phyloP scores from a whole-genome alignment of 2,888 invertebrate genomes.

The Melinopterus prodromus region DNA sequence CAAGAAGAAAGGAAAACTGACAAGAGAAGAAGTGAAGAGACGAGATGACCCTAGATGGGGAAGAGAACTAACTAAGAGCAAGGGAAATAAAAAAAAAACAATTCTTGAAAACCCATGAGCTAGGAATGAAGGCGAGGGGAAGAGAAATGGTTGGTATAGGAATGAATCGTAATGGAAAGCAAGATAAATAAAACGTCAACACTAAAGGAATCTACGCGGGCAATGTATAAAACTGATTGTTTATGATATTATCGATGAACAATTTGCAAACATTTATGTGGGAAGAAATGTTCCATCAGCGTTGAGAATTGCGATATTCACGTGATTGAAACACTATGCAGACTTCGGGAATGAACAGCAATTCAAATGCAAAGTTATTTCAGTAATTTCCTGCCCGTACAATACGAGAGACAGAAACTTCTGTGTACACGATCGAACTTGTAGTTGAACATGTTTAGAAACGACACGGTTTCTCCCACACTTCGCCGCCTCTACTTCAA shows the following conservation, averaged over 20 bases:
- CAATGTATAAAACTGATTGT: too few species aligned
- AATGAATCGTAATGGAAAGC: too few species aligned
- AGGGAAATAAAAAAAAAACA: too few species aligned
- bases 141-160: too few species aligned
- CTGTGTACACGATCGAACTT: conserved; percentile 4
- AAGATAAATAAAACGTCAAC: too few species aligned
- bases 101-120: too few species aligned
- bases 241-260: not conserved
- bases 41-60: too few species aligned
- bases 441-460: not conserved
- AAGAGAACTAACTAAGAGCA: too few species aligned
- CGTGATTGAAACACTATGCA: not conserved
- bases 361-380: not conserved
- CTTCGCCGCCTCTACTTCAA: not conserved
- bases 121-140: too few species aligned
- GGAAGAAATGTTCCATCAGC: not conserved
- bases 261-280: not conserved
- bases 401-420: not conserved
- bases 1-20: too few species aligned
- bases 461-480: not conserved
- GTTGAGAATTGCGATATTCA: not conserved
- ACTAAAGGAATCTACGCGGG: too few species aligned
- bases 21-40: too few species aligned
- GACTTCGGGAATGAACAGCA: not conserved
- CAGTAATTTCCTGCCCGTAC: not conserved